Conservation (phyloP, 2,797 vertebrate genomes). For the Pipistrellus pipistrellus region DNA sequence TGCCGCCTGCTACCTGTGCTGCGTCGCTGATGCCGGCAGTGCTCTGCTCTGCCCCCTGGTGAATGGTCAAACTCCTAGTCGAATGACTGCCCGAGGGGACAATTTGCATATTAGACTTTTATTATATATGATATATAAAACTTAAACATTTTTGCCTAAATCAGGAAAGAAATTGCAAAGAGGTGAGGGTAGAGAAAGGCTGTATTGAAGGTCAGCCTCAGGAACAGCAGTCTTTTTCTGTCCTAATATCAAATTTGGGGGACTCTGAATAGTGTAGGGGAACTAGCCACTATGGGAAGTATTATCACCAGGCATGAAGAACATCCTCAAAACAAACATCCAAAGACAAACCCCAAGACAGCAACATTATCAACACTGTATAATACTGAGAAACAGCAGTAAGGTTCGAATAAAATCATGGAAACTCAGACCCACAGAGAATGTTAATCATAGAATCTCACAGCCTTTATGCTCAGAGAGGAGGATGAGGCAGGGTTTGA, state of each 20-base stretch:
- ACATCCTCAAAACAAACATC: background rate
- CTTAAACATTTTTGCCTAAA: slow-evolving; percentile 76
- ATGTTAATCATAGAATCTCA: background rate
- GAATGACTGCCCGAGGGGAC: too few relatives aligned
- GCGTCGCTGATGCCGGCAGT: fast-evolving
- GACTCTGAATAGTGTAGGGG: background rate
- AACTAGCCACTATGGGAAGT: background rate
- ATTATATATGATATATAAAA: slow-evolving; percentile 68
- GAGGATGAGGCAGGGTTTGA: slow-evolving; percentile 28
- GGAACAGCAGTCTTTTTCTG: background rate
- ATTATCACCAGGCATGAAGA: background rate
- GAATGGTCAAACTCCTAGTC: too few relatives aligned
- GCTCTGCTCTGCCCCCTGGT: too few relatives aligned
- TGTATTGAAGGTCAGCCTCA: background rate
- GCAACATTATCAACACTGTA: background rate
- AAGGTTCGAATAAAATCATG: background rate
- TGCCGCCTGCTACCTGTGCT: fast-evolving
- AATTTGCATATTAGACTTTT: too few relatives aligned
- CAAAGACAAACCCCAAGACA: slow-evolving; percentile 59
- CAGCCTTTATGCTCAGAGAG: background rate
- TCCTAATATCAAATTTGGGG: background rate
- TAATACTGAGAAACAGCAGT: background rate
- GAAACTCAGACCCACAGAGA: slow-evolving; percentile 10
- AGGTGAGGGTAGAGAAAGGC: background rate
- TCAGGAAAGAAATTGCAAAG: background rate